These are phyloP conservation scores for Drosophila nebulosa DNA, from an alignment of 1,140 invertebrate genomes.

Conservation along the genomic window DNA sequence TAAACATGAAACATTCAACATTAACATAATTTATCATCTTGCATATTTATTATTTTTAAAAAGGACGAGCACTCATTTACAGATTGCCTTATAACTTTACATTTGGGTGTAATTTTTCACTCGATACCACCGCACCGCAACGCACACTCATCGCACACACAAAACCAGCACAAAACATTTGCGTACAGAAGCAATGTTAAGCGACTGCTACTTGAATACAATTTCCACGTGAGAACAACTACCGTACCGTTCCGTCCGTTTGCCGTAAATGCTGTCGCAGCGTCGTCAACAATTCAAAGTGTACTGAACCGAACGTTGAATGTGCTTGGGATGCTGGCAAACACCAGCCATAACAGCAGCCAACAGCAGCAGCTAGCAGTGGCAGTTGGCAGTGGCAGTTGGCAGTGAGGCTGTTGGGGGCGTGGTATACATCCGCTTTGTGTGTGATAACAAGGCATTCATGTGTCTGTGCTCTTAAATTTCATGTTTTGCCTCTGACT, in stretches of 20 bases:
- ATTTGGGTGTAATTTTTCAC: constrained; percentile 65
- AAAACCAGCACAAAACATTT: not conserved
- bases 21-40: constrained; percentile 71
- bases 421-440: constrained; percentile 19
- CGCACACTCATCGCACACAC: constrained; percentile 17
- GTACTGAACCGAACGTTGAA: constrained; percentile 47
- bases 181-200: not conserved
- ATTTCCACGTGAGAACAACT: not conserved
- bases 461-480: constrained; percentile 29
- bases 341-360: constrained; percentile 13
- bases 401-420: constrained; percentile 14
- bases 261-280: constrained; percentile 58
- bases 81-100: constrained; percentile 47
- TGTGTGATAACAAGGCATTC: constrained; percentile 30
- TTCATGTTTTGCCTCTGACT: constrained; percentile 28
- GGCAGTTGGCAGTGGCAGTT: constrained; percentile 33
- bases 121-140: constrained; percentile 17
- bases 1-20: constrained; percentile 47
- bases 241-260: constrained; percentile 11
- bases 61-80: constrained; percentile 22
- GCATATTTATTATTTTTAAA: constrained; percentile 18
- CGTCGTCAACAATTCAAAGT: constrained; percentile 72
- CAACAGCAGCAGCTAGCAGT: constrained; percentile 26
- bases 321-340: not conserved
- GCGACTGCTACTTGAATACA: not conserved